phyloP scores from a whole-genome alignment of 2,797 vertebrate species.

The Margarornis squamiger region DNA sequence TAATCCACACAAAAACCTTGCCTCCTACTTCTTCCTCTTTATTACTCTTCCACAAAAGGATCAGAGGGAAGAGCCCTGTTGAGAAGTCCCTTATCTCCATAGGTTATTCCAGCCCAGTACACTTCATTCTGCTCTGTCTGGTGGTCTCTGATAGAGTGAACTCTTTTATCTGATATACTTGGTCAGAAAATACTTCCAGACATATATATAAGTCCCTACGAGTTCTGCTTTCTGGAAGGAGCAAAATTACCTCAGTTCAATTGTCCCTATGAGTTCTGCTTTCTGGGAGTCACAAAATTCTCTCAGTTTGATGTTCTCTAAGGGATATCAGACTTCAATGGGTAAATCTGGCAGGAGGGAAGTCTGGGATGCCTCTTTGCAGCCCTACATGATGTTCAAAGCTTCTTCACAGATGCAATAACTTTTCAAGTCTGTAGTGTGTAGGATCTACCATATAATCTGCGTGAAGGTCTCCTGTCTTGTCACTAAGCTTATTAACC shows the following conservation, averaged over 20 bases:
- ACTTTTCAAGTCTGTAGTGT: neutral
- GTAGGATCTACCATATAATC: neutral
- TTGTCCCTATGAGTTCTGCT: neutral
- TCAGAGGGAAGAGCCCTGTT: neutral
- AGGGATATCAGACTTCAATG: neutral
- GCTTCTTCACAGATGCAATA: neutral
- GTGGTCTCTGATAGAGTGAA: neutral
- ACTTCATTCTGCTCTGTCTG: neutral
- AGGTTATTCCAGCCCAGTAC: neutral
- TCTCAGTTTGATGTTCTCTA: neutral
- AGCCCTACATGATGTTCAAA: neutral
- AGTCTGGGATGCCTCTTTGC: neutral
- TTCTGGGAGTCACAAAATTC: neutral
- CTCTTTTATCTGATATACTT: neutral
- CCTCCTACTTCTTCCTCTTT: neutral
- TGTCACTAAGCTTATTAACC: neutral
- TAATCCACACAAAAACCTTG: neutral
- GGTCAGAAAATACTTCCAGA: neutral
- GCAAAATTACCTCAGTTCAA: neutral
- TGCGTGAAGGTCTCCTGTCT: neutral
- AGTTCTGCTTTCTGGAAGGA: neutral
- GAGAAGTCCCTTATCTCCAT: neutral
- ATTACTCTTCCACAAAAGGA: neutral
- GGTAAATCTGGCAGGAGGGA: neutral
- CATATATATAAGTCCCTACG: neutral